A percentile compares a stretch with the other conserved stretches of the same genome.
Evolutionary conservation across 35 echinoderm and acorn worm genomes (phyloP).

Genomic region (Ophioderma brevispina): DNA sequence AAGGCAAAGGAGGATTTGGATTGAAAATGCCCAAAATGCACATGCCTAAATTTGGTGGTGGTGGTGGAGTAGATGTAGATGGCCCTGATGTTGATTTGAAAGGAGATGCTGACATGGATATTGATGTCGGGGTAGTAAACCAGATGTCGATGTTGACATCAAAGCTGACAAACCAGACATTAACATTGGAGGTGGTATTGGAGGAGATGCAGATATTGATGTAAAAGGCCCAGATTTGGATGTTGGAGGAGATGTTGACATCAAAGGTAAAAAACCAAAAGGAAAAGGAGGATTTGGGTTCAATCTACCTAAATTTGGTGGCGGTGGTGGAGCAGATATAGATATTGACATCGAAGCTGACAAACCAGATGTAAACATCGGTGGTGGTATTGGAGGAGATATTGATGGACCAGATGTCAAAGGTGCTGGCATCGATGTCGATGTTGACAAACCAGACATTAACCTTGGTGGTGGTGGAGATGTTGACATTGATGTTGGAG

Average conservation of each 20-base stretch:
- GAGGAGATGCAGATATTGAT: constrained; percentile 14
- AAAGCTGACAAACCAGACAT: constrained; percentile 25
- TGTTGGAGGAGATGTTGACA: constrained; percentile 34
- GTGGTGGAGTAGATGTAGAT: constrained; percentile 28
- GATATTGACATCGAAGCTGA: constrained; percentile 23
- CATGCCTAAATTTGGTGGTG: neutral
- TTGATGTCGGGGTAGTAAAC: neutral
- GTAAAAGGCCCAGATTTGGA: constrained; percentile 22
- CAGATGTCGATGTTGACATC: constrained; percentile 40
- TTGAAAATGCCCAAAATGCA: constrained; percentile 9
- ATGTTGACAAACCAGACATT: constrained; percentile 11
- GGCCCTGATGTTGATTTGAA: constrained; percentile 26
- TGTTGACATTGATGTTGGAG: neutral
- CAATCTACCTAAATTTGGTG: constrained; percentile 29
- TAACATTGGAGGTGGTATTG: constrained; percentile 28
- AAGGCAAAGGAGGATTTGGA: constrained; percentile 22
- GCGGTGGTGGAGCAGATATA: constrained; percentile 21
- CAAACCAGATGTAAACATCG: neutral
- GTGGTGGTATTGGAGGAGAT: constrained; percentile 1
- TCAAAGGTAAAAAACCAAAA: constrained; percentile 35
- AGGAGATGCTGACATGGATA: constrained; percentile 31
- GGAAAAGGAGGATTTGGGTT: constrained; percentile 43
- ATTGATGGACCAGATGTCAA: too few relatives aligned
- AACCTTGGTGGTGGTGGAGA: neutral
- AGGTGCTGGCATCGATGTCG: neutral